Evolutionary conservation across 2,113 vertebrate species (phyloP), one percentile per base, ranked within the genome.

Genomic region (Caracal caracal): DNA sequence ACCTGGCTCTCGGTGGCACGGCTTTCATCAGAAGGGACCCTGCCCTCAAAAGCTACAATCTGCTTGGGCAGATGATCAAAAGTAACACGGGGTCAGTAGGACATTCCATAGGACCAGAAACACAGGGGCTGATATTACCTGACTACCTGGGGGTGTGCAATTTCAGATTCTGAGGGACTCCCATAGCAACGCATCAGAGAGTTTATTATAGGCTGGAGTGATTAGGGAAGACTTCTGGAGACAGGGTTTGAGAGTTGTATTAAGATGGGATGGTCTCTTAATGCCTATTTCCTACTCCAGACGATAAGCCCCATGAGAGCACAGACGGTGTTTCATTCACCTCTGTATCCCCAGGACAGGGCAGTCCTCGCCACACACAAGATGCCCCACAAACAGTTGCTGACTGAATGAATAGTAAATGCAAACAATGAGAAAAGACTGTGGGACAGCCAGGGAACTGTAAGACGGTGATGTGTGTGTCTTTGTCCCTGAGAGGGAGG

Each of bases 351-450:
- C 93, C 86, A 80, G 85, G 61, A 65, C 66, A 68, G 13, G 28
- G n/a, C 26, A 73, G 70, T 80, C 56, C 56, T 47, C 10, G 65
- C 61, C 63, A 66, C 76, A 84, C 22, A 47, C 19, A 80, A 79
- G 53, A 82, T 26, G 22, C 13, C 71, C 94, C 95, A 33, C 53
- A 43, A 88, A 88, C 17, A 66, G 88, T 35, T 22, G 1, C 88
- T 75, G 82, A 96, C 40, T 68, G 40, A 92, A 79, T n/a, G n/a
- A 84, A 43, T 2, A 40, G 10, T 26, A 70, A 86, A 51, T 35
- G 56, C 47, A 71, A 93, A 90, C 71, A 82, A 71, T 40, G 86
- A 98, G 94, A 47, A 92, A 53, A 35, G 56, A 76, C 22, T 51
- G 35, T 65, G 22, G 26, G 17, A 5, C 11, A 59, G 63, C 19